A percentile compares a stretch with the other conserved stretches of the same genome.
Conservation (phyloP, 1,140 invertebrate genomes). For the Papilio polyxenes region DNA sequence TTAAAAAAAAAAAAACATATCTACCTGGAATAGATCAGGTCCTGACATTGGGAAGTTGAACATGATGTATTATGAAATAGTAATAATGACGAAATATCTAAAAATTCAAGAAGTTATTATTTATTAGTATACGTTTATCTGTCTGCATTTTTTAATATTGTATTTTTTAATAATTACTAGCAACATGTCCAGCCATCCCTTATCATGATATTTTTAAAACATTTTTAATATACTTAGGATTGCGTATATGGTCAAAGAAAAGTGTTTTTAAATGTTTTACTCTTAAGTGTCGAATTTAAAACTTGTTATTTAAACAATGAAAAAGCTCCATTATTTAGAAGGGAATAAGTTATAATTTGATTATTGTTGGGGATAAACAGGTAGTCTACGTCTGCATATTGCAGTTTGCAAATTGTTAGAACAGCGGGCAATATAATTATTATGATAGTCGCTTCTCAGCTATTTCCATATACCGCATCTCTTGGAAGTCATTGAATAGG, state of each 20-base stretch:
- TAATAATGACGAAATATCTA: neutral
- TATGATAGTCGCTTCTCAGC: conserved; percentile 7
- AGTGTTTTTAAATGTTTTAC: no score
- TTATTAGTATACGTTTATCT: no score
- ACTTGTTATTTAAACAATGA: no score
- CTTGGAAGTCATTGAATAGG: conserved; percentile 3
- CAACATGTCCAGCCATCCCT: no score
- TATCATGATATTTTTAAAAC: no score
- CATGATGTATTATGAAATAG: neutral
- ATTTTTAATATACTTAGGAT: neutral
- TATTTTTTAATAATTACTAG: no score
- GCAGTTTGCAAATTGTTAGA: neutral
- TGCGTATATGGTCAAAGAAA: neutral
- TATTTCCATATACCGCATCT: conserved; percentile 22
- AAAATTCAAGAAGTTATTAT: no score
- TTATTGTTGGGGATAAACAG: no score
- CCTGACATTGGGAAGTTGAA: neutral
- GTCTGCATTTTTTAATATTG: no score
- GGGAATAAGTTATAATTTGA: no score
- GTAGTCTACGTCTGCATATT: neutral
- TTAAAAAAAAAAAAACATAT: neutral
- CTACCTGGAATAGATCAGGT: neutral
- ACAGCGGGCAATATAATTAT: conserved; percentile 18
- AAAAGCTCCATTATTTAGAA: no score
- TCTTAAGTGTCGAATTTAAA: no score